Conservation (phyloP, 2,113 vertebrate genomes). For the Labrus mixtus region DNA sequence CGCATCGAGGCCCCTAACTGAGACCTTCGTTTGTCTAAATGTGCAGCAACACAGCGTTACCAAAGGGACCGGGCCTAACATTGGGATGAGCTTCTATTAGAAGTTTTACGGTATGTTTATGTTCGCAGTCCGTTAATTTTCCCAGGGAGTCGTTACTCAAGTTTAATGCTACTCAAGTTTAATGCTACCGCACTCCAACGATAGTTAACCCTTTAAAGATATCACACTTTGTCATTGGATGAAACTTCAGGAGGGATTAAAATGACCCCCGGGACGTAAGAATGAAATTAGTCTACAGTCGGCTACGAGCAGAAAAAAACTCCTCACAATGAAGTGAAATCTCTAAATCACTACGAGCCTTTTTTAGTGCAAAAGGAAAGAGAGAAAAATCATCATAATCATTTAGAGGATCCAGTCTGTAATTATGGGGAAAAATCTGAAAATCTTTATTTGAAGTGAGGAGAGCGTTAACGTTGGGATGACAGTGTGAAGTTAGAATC, state of each 20-base stretch:
- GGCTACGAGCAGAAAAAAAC: neutral
- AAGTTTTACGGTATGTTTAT: too few species aligned
- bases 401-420: constrained; percentile 5
- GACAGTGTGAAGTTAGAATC: too few species aligned
- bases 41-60: too few species aligned
- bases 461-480: neutral
- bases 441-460: constrained; percentile 5
- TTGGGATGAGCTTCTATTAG: too few species aligned
- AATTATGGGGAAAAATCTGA: constrained; percentile 14
- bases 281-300: neutral
- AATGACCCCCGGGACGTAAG: neutral
- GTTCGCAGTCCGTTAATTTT: too few species aligned
- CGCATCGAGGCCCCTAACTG: too few species aligned
- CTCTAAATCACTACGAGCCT: neutral
- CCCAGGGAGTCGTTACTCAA: too few species aligned
- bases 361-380: neutral
- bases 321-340: neutral
- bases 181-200: neutral
- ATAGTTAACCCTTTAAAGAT: neutral
- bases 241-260: constrained; percentile 16
- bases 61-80: too few species aligned
- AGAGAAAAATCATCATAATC: constrained; percentile 15
- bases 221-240: neutral
- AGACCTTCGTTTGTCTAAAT: too few species aligned
- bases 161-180: neutral